Percentiles rank a stretch among this genome's conserved stretches.
Conservation (phyloP, 2,113 vertebrate species). For the Clarias batrachus region DNA sequence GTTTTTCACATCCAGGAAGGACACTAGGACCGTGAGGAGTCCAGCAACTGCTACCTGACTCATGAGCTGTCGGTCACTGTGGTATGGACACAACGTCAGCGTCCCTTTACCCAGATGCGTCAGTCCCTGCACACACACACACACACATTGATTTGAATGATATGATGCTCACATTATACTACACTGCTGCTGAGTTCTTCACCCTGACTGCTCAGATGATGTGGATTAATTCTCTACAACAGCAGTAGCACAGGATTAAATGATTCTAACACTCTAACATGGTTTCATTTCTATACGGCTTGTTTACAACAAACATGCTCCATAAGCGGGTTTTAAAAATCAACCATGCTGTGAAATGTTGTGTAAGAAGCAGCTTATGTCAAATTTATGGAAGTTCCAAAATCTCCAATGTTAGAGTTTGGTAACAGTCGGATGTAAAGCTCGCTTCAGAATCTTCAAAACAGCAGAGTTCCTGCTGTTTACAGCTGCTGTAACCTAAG, state of each 20-base stretch:
- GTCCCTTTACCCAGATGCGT: constrained; percentile 98
- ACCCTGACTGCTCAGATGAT: not conserved
- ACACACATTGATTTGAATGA: not conserved
- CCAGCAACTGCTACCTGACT: constrained; percentile 96
- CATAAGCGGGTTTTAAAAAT: not conserved
- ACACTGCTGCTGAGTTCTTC: not conserved
- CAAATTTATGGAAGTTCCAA: too few relatives aligned
- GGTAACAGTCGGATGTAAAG: too few relatives aligned
- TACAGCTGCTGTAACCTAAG: too few relatives aligned
- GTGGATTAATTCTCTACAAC: not conserved
- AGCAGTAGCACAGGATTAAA: not conserved
- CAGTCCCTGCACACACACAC: constrained; percentile 78
- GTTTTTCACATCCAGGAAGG: constrained; percentile 97
- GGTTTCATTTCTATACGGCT: not conserved
- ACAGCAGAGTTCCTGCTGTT: too few relatives aligned
- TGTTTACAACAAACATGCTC: not conserved
- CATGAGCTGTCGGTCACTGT: constrained; percentile 98
- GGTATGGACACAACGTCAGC: constrained; percentile 96
- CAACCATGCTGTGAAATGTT: too few relatives aligned
- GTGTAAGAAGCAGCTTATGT: not conserved
- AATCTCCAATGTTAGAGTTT: too few relatives aligned
- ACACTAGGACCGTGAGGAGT: constrained; percentile 91
- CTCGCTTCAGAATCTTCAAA: too few relatives aligned
- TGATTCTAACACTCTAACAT: not conserved
- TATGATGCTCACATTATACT: constrained; percentile 10